These are phyloP conservation scores for Peromyscus leucopus DNA, from an alignment of 2,113 vertebrate genomes.

Conservation along the genomic window DNA sequence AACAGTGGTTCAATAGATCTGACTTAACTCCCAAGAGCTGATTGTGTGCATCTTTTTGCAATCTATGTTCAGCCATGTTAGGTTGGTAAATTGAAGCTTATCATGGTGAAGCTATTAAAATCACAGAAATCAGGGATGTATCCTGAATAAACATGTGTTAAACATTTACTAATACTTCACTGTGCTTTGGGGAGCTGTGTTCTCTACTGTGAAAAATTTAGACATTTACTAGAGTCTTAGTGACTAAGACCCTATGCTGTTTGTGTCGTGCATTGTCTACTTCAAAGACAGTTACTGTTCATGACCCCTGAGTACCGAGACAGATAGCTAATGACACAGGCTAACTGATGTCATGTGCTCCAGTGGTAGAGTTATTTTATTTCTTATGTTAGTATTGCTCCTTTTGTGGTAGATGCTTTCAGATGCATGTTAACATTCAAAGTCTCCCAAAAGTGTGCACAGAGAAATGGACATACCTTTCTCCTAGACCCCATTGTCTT, in stretches of 20 bases:
- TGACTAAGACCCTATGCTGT: background rate
- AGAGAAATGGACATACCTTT: background rate
- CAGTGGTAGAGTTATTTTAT: background rate
- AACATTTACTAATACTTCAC: background rate
- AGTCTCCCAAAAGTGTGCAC: background rate
- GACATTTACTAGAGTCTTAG: background rate
- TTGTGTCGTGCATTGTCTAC: background rate
- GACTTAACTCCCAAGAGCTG: background rate
- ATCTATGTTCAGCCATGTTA: background rate
- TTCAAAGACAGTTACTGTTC: background rate
- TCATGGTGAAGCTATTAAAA: background rate
- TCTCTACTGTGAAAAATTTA: conserved; percentile 3
- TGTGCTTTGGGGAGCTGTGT: background rate
- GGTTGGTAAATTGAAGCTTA: background rate
- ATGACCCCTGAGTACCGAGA: background rate
- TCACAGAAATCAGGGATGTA: background rate
- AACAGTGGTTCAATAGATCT: background rate
- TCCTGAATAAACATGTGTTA: background rate
- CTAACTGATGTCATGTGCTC: background rate
- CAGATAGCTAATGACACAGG: background rate
- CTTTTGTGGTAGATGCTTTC: background rate
- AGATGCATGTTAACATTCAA: background rate
- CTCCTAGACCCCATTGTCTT: background rate
- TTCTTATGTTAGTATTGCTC: background rate
- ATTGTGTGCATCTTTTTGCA: accelerated